These are phyloP conservation scores for Hylaea fasciaria DNA, from an alignment of 2,888 invertebrate genomes.

Conservation along the genomic window DNA sequence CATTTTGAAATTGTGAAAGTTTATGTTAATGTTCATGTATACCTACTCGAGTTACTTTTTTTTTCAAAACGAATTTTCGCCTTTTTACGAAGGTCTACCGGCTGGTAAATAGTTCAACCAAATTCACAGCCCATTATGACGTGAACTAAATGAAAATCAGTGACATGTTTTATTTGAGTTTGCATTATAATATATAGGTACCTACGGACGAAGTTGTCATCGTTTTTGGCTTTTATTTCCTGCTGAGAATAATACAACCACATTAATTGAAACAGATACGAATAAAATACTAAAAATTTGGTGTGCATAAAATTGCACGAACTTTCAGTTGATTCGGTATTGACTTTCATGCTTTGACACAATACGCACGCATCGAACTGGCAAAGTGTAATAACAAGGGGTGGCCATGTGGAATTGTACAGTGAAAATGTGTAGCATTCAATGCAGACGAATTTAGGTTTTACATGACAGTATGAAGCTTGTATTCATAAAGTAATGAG, in stretches of 20 bases:
- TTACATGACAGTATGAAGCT: constrained; percentile 3
- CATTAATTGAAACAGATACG: neutral
- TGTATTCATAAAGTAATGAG: neutral
- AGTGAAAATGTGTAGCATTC: constrained; percentile 29
- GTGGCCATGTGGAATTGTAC: constrained; percentile 51
- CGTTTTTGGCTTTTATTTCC: too few species aligned
- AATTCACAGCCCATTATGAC: too few species aligned
- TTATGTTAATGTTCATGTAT: too few species aligned
- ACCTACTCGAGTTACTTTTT: neutral
- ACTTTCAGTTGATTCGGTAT: constrained; percentile 44
- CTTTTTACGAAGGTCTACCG: neutral
- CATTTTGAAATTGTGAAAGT: constrained; percentile 4
- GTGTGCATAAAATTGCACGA: constrained; percentile 5
- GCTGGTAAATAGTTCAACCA: too few species aligned
- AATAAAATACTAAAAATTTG: neutral
- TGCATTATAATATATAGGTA: too few species aligned
- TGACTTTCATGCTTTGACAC: constrained; percentile 52
- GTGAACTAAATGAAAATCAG: too few species aligned
- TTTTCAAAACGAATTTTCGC: neutral
- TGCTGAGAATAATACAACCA: too few species aligned
- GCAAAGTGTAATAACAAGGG: constrained; percentile 55
- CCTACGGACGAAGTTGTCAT: too few species aligned
- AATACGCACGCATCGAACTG: constrained; percentile 47
- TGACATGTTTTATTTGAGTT: too few species aligned
- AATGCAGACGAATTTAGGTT: constrained; percentile 13